phyloP scores from a whole-genome alignment of 2,113 vertebrate species.

The Hemibagrus wyckioides region DNA sequence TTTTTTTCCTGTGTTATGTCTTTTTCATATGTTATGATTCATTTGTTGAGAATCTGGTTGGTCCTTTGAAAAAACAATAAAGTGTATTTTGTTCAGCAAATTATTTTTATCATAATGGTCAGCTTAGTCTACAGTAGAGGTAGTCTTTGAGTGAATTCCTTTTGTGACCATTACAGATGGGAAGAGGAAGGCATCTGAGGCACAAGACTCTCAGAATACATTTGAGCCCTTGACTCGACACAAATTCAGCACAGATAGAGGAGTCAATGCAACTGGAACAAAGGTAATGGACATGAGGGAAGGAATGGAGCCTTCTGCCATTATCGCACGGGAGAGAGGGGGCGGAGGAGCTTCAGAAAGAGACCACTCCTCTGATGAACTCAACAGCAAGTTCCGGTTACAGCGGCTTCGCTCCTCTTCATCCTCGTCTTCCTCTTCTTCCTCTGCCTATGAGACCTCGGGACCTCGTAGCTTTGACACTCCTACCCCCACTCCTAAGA shows the following conservation, averaged over 20 bases:
- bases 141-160: not conserved
- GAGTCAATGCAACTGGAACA: not conserved
- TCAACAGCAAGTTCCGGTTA: slow-evolving; percentile 77
- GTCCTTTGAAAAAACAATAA: not conserved
- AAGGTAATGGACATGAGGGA: slow-evolving; percentile 38
- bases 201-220: slow-evolving; percentile 40
- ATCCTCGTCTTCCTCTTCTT: slow-evolving; percentile 77
- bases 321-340: slow-evolving; percentile 6
- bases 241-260: slow-evolving; percentile 54
- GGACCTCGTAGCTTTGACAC: slow-evolving; percentile 59
- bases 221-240: slow-evolving; percentile 23
- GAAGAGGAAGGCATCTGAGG: slow-evolving; percentile 59
- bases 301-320: slow-evolving; percentile 19
- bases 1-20: not conserved
- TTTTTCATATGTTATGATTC: not conserved
- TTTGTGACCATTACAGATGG: slow-evolving; percentile 59
- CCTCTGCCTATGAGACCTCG: slow-evolving; percentile 75
- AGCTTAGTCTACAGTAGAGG: not conserved
- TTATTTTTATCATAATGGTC: not conserved
- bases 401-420: slow-evolving; percentile 75
- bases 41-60: slow-evolving; percentile 6
- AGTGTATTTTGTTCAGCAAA: not conserved
- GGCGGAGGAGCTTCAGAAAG: slow-evolving; percentile 53
- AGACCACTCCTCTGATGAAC: slow-evolving; percentile 74
- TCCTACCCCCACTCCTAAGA: slow-evolving; percentile 62